Percentiles rank a stretch among this genome's conserved stretches.
phyloP scores from a whole-genome alignment of 2,113 vertebrate species.

The Pachycephala philippinensis region DNA sequence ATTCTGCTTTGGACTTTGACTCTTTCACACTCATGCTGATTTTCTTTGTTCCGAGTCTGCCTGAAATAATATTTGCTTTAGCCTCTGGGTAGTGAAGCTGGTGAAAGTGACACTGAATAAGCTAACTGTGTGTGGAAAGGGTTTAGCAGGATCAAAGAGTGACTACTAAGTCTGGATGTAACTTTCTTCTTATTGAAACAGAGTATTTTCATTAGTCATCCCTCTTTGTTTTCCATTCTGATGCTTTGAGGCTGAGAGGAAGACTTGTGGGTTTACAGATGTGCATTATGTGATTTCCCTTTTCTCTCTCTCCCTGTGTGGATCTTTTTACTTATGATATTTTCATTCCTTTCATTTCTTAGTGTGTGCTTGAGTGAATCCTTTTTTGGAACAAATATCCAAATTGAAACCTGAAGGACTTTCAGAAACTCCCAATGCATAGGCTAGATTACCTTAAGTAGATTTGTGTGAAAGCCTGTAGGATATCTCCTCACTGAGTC shows the following conservation, averaged over 20 bases:
- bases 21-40: neutral
- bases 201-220: neutral
- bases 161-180: neutral
- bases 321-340: neutral
- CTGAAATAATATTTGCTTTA: neutral
- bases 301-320: neutral
- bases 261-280: neutral
- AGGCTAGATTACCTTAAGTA: neutral
- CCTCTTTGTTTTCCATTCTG: neutral
- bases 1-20: constrained; percentile 25
- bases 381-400: neutral
- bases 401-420: neutral
- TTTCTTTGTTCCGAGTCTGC: neutral
- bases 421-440: neutral
- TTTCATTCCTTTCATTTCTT: neutral
- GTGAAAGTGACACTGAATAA: neutral
- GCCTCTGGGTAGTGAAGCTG: neutral
- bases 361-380: neutral
- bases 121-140: neutral
- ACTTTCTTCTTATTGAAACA: neutral
- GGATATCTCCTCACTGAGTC: neutral
- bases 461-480: neutral
- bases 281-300: neutral
- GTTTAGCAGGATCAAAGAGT: neutral
- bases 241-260: neutral